Conservation (phyloP, 2,797 vertebrate species). For the Falco concolor region DNA sequence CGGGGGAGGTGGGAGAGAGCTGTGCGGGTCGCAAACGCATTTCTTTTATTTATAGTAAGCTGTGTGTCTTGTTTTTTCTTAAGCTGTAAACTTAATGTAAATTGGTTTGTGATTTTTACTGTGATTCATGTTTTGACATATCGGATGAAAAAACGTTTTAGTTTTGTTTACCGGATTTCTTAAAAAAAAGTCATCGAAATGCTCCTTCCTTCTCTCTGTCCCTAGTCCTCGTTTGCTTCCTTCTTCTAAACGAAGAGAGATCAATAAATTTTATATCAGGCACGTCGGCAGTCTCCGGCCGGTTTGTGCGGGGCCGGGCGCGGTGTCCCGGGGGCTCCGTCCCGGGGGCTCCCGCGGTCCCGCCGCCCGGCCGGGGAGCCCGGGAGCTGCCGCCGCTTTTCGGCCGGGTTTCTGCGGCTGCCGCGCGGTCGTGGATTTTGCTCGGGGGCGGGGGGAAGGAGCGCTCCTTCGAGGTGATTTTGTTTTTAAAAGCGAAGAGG, state of each 20-base stretch:
- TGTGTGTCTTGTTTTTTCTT: slow-evolving; percentile 61
- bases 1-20: slow-evolving; percentile 57
- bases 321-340: not conserved
- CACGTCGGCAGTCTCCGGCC: slow-evolving; percentile 22
- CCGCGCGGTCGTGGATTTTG: fast-evolving
- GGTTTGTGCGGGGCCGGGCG: not conserved
- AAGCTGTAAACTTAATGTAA: slow-evolving; percentile 82
- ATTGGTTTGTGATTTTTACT: slow-evolving; percentile 81
- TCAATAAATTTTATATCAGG: slow-evolving; percentile 77
- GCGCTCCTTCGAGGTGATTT: not conserved
- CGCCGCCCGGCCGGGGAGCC: not conserved
- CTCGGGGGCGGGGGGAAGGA: not conserved
- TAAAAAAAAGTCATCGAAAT: not conserved
- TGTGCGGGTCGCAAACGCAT: slow-evolving; percentile 87
- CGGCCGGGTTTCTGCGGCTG: not conserved
- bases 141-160: slow-evolving; percentile 73
- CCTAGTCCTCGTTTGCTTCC: not conserved
- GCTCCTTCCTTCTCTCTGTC: not conserved
- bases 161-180: slow-evolving; percentile 59
- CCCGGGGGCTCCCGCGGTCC: not conserved
- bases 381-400: too few species aligned
- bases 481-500: fast-evolving
- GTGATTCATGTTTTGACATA: slow-evolving; percentile 78
- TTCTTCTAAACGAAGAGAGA: slow-evolving; percentile 46
- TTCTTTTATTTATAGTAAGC: slow-evolving; percentile 89